A percentile compares a stretch with the other conserved stretches of the same genome.
phyloP scores from a whole-genome alignment of 2,797 vertebrate species.

The Heliangelus exortis region DNA sequence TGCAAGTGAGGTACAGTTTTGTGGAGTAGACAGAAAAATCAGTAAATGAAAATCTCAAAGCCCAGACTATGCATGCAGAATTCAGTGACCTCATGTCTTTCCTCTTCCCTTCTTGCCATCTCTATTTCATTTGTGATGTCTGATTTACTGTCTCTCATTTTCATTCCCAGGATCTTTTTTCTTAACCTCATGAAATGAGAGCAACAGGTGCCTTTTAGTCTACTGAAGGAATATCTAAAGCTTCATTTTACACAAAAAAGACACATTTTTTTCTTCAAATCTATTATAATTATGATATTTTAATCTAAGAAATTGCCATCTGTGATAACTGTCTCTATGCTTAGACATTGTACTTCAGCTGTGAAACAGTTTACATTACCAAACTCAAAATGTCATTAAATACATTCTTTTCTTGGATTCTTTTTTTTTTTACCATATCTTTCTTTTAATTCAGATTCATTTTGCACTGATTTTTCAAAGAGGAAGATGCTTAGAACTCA shows the following conservation, averaged over 20 bases:
- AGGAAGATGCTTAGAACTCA: not conserved
- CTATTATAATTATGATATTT: not conserved
- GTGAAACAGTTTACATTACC: not conserved
- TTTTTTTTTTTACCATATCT: not conserved
- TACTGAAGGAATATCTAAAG: not conserved
- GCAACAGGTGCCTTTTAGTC: not conserved
- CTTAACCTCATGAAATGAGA: not conserved
- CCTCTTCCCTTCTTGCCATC: not conserved
- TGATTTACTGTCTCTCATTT: not conserved
- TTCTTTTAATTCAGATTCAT: not conserved
- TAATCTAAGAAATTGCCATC: not conserved
- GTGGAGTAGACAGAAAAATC: not conserved
- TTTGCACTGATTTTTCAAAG: not conserved
- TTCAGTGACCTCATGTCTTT: not conserved
- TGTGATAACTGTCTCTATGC: not conserved
- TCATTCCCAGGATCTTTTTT: not conserved
- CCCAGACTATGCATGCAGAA: not conserved
- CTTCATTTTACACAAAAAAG: not conserved
- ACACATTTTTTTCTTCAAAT: not conserved
- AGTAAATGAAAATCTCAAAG: not conserved
- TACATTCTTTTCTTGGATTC: not conserved
- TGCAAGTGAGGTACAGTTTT: not conserved
- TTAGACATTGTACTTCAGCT: not conserved
- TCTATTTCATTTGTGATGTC: not conserved
- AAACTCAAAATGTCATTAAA: not conserved